These are phyloP conservation scores for Pyrrhia umbra DNA, from an alignment of 2,888 invertebrate species.

Conservation along the genomic window DNA sequence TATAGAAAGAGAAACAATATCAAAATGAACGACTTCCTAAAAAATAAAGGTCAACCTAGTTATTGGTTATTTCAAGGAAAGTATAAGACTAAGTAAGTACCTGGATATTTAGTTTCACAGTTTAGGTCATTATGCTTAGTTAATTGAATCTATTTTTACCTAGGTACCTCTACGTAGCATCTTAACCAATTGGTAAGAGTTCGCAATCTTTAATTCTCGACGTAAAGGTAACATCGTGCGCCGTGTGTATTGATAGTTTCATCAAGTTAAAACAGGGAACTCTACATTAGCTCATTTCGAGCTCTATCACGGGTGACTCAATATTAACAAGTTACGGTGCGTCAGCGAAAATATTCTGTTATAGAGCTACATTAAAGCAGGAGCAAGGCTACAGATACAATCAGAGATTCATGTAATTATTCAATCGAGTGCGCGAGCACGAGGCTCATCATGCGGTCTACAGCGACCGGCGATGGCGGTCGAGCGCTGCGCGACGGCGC, in stretches of 20 bases:
- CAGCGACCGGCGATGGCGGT: slow-evolving; percentile 50
- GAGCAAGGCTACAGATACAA: slow-evolving; percentile 78
- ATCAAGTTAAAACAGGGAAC: slow-evolving; percentile 1
- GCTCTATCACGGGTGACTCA: slow-evolving; percentile 22
- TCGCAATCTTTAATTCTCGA: slow-evolving; percentile 38
- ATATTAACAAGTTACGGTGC: slow-evolving; percentile 9
- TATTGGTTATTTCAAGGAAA: too few species aligned
- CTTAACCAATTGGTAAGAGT: slow-evolving; percentile 38
- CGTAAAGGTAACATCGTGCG: slow-evolving; percentile 25
- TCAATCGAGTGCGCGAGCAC: slow-evolving; percentile 86
- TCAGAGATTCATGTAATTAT: slow-evolving; percentile 84
- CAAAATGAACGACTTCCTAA: slow-evolving; percentile 2
- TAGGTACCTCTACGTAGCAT: slow-evolving; percentile 11
- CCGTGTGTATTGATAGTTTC: slow-evolving; percentile 11
- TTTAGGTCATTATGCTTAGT: slow-evolving; percentile 17
- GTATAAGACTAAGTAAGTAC: too few species aligned
- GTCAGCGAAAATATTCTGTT: slow-evolving; percentile 38
- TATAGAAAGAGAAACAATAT: too few species aligned
- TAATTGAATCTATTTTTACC: slow-evolving; percentile 25
- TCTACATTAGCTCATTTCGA: slow-evolving; percentile 3
- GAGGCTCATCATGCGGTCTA: slow-evolving; percentile 57
- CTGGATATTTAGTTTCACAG: too few species aligned
- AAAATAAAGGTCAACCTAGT: neutral
- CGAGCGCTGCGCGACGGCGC: slow-evolving; percentile 16
- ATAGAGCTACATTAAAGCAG: slow-evolving; percentile 64